Percentiles rank a stretch among this genome's conserved stretches.
phyloP scores from a whole-genome alignment of 2,797 vertebrate genomes.

The Anolis apletophallus region DNA sequence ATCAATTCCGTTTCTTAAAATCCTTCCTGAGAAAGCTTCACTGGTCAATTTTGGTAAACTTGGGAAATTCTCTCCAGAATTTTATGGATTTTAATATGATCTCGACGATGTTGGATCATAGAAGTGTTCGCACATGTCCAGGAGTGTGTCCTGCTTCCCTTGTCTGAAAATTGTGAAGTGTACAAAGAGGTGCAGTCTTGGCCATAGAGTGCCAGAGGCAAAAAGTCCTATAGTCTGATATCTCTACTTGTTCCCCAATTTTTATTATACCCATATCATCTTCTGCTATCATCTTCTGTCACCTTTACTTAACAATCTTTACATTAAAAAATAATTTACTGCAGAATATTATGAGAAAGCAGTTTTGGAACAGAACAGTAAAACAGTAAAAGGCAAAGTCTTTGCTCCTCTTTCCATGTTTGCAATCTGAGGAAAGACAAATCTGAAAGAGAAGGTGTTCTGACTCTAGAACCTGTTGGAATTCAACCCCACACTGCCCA shows the following conservation, averaged over 20 bases:
- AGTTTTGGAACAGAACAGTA: background rate
- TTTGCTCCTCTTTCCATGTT: background rate
- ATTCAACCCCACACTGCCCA: too few relatives aligned
- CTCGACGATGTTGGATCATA: background rate
- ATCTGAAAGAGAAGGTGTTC: background rate
- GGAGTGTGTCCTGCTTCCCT: background rate
- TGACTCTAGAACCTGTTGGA: background rate
- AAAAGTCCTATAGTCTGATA: background rate
- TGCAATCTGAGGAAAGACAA: background rate
- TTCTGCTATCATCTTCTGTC: too few relatives aligned
- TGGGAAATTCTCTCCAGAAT: background rate
- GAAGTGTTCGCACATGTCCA: background rate
- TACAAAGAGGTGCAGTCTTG: background rate
- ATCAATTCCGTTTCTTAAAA: background rate
- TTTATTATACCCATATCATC: background rate
- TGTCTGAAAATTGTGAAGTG: background rate
- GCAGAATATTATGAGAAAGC: too few relatives aligned
- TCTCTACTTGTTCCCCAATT: background rate
- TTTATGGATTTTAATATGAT: background rate
- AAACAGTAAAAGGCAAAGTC: background rate
- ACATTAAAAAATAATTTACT: too few relatives aligned
- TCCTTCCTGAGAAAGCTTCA: background rate
- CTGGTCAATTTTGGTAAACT: background rate
- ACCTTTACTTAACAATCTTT: background rate
- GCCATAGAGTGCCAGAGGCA: background rate